phyloP scores from a whole-genome alignment of 2,113 vertebrate genomes.

The Chunga burmeisteri region DNA sequence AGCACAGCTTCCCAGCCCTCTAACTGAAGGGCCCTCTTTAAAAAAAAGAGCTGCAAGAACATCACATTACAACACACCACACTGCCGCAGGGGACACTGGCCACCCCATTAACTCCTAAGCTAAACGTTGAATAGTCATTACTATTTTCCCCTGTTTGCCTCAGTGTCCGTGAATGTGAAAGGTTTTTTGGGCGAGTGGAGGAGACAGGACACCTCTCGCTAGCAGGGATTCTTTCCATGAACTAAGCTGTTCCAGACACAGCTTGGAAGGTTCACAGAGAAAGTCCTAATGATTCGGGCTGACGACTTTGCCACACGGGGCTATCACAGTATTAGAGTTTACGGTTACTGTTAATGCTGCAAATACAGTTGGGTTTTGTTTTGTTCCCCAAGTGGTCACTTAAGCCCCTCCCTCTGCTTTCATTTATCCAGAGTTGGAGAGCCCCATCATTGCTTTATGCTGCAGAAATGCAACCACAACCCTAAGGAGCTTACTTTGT shows the following conservation, averaged over 20 bases:
- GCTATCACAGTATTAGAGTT: background rate
- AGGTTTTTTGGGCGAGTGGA: background rate
- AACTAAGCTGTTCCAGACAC: background rate
- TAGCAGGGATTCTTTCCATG: background rate
- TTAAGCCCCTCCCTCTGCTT: background rate
- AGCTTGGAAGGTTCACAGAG: background rate
- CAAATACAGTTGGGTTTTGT: background rate
- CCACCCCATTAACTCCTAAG: background rate
- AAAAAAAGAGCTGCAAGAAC: background rate
- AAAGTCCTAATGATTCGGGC: background rate
- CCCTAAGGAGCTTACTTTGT: background rate
- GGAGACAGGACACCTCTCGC: background rate
- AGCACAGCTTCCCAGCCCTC: background rate
- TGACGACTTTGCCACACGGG: background rate
- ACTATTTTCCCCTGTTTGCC: background rate
- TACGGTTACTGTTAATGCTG: background rate
- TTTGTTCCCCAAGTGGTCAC: background rate
- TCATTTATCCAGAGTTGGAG: background rate
- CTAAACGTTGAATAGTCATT: background rate
- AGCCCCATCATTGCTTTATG: background rate
- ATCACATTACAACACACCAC: accelerated
- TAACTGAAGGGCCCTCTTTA: background rate
- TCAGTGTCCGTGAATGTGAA: accelerated
- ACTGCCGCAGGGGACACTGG: too few relatives aligned
- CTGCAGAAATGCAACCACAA: background rate